These are phyloP conservation scores for Anoplius nigerrimus DNA, from an alignment of 2,888 invertebrate species.

Conservation along the genomic window DNA sequence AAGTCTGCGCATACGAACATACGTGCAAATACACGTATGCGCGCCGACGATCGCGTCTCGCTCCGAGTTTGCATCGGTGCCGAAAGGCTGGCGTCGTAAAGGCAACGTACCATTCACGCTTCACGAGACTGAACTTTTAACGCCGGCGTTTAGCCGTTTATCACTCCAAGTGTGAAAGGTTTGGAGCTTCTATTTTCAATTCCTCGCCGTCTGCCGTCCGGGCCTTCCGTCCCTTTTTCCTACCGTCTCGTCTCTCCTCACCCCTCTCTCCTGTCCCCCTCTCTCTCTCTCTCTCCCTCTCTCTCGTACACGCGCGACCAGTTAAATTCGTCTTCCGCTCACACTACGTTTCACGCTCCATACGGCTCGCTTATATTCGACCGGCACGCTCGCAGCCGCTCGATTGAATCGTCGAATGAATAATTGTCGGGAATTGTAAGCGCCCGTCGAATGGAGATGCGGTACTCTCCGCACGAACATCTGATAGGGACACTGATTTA, in stretches of 20 bases:
- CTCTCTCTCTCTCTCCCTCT: not conserved
- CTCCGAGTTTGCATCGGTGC: too few relatives aligned
- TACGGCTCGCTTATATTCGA: too few relatives aligned
- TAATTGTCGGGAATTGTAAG: not conserved
- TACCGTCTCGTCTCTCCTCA: constrained; percentile 13
- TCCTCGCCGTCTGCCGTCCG: not conserved
- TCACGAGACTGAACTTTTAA: constrained; percentile 4
- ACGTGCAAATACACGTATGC: too few relatives aligned
- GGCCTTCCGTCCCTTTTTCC: too few relatives aligned
- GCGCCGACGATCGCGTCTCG: too few relatives aligned
- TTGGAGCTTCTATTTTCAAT: constrained; percentile 16
- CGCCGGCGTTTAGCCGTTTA: constrained; percentile 48
- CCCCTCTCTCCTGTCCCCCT: not conserved
- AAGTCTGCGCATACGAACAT: too few relatives aligned
- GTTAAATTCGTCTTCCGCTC: not conserved
- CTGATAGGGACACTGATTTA: too few relatives aligned
- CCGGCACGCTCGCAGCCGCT: too few relatives aligned
- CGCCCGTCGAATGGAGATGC: too few relatives aligned
- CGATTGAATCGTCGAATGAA: not conserved
- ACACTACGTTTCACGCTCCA: too few relatives aligned
- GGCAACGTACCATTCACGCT: not conserved
- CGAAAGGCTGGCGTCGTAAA: constrained; percentile 3
- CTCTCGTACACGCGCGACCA: not conserved
- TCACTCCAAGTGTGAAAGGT: constrained; percentile 64
- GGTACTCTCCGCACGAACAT: too few relatives aligned